Evolutionary conservation across 2,797 vertebrate genomes (phyloP), one percentile per base, ranked within the genome.

Genomic region (Platalea minor): DNA sequence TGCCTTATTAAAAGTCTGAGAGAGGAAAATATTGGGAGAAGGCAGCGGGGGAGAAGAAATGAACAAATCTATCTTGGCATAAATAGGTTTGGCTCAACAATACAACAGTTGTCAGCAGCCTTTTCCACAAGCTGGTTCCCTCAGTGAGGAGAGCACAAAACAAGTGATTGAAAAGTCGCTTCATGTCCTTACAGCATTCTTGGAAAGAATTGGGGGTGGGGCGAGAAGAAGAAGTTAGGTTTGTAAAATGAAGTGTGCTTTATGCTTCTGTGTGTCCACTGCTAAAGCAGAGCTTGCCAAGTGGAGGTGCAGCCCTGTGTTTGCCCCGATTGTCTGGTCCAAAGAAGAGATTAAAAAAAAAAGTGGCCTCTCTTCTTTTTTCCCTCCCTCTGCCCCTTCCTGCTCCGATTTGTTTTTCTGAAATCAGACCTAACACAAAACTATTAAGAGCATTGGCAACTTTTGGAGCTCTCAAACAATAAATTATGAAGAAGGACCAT

Each of bases 1-100:
- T 92, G 59, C 78, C 60, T 76, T 91, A 83, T 85, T 92, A 70
- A 50, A 92, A 81, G 39, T 50, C 87, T 72, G 45, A 83, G 82
- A 89, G 83, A 77, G 73, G 51, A 91, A 94, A 95, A 94, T 88
- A 90, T 25, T 85, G 80, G 64, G 85, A 85, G 68, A 45, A 78
- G 23, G 15, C 76, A 59, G 80, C 81, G 51, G 56, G 60, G 39
- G 43, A 85, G 57, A 72, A 95, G 61, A 83, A 87, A 82, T 33
- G 13, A 93, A 81, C 78, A 86, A 92, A 78, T 91, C 79, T 81
- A 10, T 79, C 79, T 85, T 91, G 91, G 56, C 45, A 25, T 84
- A 57, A 84, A 65, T 53, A 95, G 70, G 65, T 94, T 94, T 92
- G 70, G 68, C 84, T 95, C 81, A 93, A 92, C 81, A 85, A 33